Percentiles rank a stretch among this genome's conserved stretches.
These are phyloP conservation scores for Drosophila nigritarsus DNA, from an alignment of 2,888 invertebrate genomes.

Conservation along the genomic window DNA sequence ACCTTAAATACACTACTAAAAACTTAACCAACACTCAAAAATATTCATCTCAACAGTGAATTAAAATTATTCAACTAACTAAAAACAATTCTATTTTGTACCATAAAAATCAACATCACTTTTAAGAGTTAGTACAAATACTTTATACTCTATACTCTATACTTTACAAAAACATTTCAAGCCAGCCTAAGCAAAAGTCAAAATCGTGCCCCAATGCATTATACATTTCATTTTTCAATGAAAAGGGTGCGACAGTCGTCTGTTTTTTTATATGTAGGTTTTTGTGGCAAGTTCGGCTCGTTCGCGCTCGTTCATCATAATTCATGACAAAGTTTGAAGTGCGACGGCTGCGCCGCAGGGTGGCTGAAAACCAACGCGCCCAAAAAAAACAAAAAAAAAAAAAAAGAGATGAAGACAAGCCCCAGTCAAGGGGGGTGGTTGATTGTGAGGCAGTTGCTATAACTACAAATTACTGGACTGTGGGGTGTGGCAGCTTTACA, in stretches of 20 bases:
- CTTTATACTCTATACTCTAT: slow-evolving; percentile 2
- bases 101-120: background rate
- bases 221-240: slow-evolving; percentile 52
- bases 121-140: no score
- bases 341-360: slow-evolving; percentile 69
- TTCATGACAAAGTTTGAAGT: slow-evolving; percentile 81
- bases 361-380: slow-evolving; percentile 34
- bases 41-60: background rate
- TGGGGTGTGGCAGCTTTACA: slow-evolving; percentile 43
- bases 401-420: slow-evolving; percentile 31
- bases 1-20: slow-evolving; percentile 9
- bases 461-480: slow-evolving; percentile 74
- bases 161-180: background rate
- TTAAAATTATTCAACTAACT: background rate
- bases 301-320: slow-evolving; percentile 75
- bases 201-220: slow-evolving; percentile 30
- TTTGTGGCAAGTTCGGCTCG: slow-evolving; percentile 27
- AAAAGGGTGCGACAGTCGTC: slow-evolving; percentile 72
- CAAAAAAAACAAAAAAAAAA: slow-evolving; percentile 17
- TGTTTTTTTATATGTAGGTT: slow-evolving; percentile 20
- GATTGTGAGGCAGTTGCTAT: slow-evolving; percentile 51
- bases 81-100: no score
- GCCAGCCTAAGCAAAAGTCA: background rate
- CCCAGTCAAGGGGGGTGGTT: slow-evolving; percentile 3
- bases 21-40: background rate